These are phyloP conservation scores for Poicephalus meyeri DNA, from an alignment of 2,113 vertebrate species.

Conservation along the genomic window DNA sequence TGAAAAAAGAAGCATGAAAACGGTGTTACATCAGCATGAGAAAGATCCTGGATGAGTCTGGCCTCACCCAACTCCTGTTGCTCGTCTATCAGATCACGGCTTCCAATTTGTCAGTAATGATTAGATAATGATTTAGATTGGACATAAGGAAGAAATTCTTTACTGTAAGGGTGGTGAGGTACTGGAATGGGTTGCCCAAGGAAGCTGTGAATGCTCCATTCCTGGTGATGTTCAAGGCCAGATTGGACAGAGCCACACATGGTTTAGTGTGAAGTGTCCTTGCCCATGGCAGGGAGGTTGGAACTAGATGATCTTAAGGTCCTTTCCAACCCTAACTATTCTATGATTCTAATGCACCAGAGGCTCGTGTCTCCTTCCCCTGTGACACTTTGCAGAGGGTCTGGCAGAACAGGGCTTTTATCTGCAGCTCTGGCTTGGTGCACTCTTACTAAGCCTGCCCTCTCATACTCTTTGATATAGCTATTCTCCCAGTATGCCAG, in stretches of 20 bases:
- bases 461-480: background rate
- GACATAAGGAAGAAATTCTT: no score
- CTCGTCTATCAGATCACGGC: rapidly evolving
- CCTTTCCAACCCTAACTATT: no score
- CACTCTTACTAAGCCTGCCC: background rate
- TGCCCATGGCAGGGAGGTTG: no score
- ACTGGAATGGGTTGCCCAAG: no score
- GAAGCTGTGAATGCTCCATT: no score
- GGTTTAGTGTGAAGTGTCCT: no score
- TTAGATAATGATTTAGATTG: no score
- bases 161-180: no score
- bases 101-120: background rate
- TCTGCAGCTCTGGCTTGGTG: background rate
- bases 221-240: no score
- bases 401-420: background rate
- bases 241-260: no score
- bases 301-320: no score
- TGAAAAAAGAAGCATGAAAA: background rate
- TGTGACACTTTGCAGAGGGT: background rate
- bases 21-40: background rate
- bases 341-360: no score
- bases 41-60: background rate
- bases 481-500: background rate
- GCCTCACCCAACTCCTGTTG: background rate
- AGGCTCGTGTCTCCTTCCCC: background rate